Base-by-base conservation (phyloP, 2,888 invertebrate species). In the Lasius fuliginosus region DNA sequence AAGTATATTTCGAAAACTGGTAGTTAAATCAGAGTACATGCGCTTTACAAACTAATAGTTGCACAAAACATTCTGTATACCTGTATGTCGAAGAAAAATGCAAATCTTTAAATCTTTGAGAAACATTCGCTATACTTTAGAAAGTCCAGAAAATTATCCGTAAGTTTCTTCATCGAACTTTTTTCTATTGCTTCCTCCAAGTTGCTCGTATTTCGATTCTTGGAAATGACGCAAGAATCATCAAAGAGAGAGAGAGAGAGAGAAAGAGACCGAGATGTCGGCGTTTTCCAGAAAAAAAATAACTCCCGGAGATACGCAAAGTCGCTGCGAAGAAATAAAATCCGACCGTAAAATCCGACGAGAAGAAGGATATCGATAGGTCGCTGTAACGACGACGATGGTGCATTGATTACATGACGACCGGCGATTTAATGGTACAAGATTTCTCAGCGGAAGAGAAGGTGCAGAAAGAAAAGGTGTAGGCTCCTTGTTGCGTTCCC, bases 401-500 rank as follows among this genome's bases (percentile, higher is more conserved):
- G 83, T 73, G 85, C 87, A 87, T 85, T 83, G 87, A 87, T 87
- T 87, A 85, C 74, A 75, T 77, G 83, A 85, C 75, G 68, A 60
- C 33, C 64, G 27, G 65, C 53, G 64, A 27, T 82, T 85, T 86
- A 85, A 86, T 74, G 82, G 85, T 73, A 42, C 67, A 30, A 53
- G 5, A 65, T 49, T 64, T 69, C 40, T 42, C 40, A 40, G 36
- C 58, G 33, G 49, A 0, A 23, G 33, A 8, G 33, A 8, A 69
- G 23, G 15, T 30, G 23, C 3, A 40, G 27, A 82, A 58, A 23
- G 53, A 33, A 12, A 9, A 71, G 23, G 27, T 42, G 40, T 18
- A 53, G 67, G 42, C 12, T 69, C 68, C 71, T 89, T 83, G 86
- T 90, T 89, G 87, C 86, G 86, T 86, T 86, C 81, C 75, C 87